phyloP scores from a whole-genome alignment of 2,888 invertebrate species.

The Pseudanteris insignis region DNA sequence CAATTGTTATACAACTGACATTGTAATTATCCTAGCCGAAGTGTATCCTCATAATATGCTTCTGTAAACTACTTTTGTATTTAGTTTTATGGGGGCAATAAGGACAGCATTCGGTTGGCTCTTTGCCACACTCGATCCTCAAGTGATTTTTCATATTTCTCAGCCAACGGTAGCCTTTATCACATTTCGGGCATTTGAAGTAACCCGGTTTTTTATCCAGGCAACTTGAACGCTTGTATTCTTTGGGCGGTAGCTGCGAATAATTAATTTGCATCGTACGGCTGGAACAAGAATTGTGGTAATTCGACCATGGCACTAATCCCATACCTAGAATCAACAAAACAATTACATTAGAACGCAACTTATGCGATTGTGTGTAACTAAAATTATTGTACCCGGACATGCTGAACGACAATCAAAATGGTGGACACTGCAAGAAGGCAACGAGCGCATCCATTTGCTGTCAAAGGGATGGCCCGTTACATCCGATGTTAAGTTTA shows the following conservation, averaged over 20 bases:
- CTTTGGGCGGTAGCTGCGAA: conserved; percentile 25
- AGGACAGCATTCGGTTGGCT: conserved; percentile 69
- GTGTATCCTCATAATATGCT: conserved; percentile 66
- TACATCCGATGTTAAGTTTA: conserved; percentile 15
- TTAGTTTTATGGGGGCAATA: conserved; percentile 69
- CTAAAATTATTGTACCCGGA: conserved; percentile 13
- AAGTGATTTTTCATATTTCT: conserved; percentile 71
- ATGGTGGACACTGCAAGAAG: conserved; percentile 13
- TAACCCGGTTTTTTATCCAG: conserved; percentile 54
- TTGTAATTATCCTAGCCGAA: conserved; percentile 30
- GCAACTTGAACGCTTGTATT: conserved; percentile 29
- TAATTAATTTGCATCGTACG: conserved; percentile 25
- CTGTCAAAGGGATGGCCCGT: not conserved
- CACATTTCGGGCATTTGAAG: conserved; percentile 69
- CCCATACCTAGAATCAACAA: conserved; percentile 43
- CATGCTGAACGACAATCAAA: conserved; percentile 33
- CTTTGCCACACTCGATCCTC: conserved; percentile 71
- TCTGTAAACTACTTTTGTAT: conserved; percentile 69
- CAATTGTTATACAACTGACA: not conserved
- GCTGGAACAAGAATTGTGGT: conserved; percentile 23
- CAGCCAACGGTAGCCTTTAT: conserved; percentile 70
- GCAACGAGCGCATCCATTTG: conserved; percentile 9
- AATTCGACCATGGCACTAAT: conserved; percentile 25
- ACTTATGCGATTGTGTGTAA: not conserved
- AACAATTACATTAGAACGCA: conserved; percentile 26